Percentiles rank a stretch among this genome's conserved stretches.
phyloP scores from a whole-genome alignment of 2,113 vertebrate species.

The Aegithalos caudatus region DNA sequence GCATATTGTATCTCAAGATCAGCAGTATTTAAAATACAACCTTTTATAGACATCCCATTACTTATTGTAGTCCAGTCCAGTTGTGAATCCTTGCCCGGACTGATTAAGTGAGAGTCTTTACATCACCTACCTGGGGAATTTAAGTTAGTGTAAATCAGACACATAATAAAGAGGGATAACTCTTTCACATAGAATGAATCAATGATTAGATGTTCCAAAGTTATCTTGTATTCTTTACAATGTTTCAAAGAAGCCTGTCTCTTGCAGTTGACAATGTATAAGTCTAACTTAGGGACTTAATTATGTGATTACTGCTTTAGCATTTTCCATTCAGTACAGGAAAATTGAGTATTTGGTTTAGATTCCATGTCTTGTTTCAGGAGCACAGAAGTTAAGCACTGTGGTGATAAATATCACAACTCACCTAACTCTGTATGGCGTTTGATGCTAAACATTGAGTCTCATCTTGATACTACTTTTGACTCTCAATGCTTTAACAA shows the following conservation, averaged over 20 bases:
- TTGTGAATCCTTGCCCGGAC: background rate
- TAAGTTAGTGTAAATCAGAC: background rate
- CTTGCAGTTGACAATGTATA: background rate
- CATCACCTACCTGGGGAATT: background rate
- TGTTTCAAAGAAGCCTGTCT: background rate
- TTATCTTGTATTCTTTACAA: background rate
- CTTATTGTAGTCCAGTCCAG: background rate
- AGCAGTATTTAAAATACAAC: background rate
- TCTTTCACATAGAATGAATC: background rate
- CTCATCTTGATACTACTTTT: background rate
- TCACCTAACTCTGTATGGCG: background rate
- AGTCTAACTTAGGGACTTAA: background rate
- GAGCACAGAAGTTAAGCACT: background rate
- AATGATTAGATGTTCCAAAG: background rate
- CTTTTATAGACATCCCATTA: background rate
- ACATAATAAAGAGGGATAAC: background rate
- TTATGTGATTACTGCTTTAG: background rate
- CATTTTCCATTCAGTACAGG: background rate
- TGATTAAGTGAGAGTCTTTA: background rate
- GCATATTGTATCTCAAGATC: background rate
- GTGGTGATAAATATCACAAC: background rate
- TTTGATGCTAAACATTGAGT: background rate
- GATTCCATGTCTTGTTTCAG: background rate
- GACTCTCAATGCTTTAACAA: background rate
- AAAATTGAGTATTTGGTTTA: background rate